Percentiles rank a stretch among this genome's conserved stretches.
These are phyloP conservation scores for Carassius auratus DNA, from an alignment of 2,113 vertebrate species.

Conservation along the genomic window DNA sequence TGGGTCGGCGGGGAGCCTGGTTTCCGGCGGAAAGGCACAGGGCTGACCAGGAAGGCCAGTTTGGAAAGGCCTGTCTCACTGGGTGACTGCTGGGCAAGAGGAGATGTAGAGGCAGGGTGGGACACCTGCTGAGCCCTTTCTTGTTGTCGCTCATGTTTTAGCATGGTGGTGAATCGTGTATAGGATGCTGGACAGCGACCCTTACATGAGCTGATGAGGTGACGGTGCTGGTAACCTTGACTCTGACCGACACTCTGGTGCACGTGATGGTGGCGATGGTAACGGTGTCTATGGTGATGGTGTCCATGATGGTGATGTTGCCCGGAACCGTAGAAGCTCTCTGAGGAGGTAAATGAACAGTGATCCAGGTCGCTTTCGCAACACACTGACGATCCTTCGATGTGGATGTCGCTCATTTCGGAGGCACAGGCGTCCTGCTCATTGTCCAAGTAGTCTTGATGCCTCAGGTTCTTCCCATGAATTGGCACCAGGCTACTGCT, in stretches of 20 bases:
- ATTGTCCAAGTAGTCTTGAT: slow-evolving; percentile 88
- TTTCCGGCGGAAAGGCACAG: slow-evolving; percentile 98
- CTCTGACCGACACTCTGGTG: slow-evolving; percentile 79
- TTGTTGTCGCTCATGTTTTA: slow-evolving; percentile 85
- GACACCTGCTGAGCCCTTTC: slow-evolving; percentile 86
- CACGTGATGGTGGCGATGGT: slow-evolving; percentile 79
- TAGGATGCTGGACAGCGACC: slow-evolving; percentile 94
- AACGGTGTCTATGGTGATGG: slow-evolving; percentile 80
- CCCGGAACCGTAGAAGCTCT: slow-evolving; percentile 83
- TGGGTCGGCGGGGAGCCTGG: slow-evolving; percentile 83
- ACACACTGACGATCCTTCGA: slow-evolving; percentile 95
- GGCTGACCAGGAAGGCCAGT: slow-evolving; percentile 95
- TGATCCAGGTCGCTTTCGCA: slow-evolving; percentile 97
- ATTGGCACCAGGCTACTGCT: slow-evolving; percentile 49
- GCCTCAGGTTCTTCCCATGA: slow-evolving; percentile 81
- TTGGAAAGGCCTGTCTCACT: slow-evolving; percentile 88
- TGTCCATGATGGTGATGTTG: slow-evolving; percentile 81
- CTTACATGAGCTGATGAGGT: slow-evolving; percentile 93
- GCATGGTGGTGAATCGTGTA: slow-evolving; percentile 95
- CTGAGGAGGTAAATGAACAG: slow-evolving; percentile 93
- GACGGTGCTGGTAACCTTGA: slow-evolving; percentile 87
- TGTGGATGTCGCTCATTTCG: slow-evolving; percentile 73
- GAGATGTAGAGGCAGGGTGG: slow-evolving; percentile 72
- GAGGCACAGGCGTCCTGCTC: slow-evolving; percentile 88
- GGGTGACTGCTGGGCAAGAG: slow-evolving; percentile 77